A percentile compares a stretch with the other conserved stretches of the same genome.
Evolutionary conservation across 2,888 invertebrate species (phyloP).

Genomic region (Bellardia pandia): DNA sequence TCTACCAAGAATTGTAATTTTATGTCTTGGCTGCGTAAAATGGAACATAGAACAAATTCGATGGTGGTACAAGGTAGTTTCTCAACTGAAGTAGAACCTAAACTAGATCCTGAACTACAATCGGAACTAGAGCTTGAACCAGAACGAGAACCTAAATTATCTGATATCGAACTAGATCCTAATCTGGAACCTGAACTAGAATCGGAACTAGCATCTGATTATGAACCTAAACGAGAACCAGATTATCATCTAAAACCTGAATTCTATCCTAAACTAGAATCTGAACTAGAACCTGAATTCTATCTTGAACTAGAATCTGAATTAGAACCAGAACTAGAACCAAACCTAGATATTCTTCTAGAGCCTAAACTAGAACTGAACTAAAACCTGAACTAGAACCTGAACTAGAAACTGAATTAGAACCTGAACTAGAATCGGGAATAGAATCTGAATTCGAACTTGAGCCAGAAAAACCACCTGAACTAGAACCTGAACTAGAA

Average conservation of each 20-base stretch:
- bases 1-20: constrained; percentile 30
- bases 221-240: background rate
- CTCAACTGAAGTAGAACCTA: too few relatives aligned
- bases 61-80: background rate
- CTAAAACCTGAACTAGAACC: background rate
- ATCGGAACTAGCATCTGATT: background rate
- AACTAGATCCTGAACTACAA: too few relatives aligned
- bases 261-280: background rate
- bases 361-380: background rate
- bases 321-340: background rate
- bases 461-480: constrained; percentile 1
- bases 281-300: background rate
- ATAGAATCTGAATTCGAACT: background rate
- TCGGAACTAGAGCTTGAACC: too few relatives aligned
- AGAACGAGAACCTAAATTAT: background rate
- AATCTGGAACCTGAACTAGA: constrained; percentile 6
- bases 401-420: constrained; percentile 6
- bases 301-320: background rate
- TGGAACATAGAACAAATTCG: background rate
- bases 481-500: constrained; percentile 6
- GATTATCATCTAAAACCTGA: background rate
- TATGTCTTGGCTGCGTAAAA: background rate
- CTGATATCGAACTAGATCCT: background rate
- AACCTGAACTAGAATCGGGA: background rate
- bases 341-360: too few relatives aligned